These are phyloP conservation scores for Octomys mimax DNA, from an alignment of 2,797 vertebrate species.

Conservation along the genomic window DNA sequence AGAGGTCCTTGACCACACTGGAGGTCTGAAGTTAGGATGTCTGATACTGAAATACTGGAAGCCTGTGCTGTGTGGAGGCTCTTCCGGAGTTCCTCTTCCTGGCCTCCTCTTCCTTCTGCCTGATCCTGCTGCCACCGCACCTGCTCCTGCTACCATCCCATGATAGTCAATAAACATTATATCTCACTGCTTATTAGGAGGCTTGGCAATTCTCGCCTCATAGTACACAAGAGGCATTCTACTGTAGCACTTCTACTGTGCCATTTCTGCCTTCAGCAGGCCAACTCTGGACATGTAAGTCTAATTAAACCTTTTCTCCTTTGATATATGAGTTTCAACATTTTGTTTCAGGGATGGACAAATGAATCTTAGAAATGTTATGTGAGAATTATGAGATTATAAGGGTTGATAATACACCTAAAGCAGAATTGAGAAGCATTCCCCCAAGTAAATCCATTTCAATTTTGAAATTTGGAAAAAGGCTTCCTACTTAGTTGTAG, in stretches of 20 bases:
- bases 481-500: neutral
- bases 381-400: neutral
- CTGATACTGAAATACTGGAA: neutral
- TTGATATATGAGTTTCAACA: neutral
- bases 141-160: neutral
- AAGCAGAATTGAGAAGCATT: neutral
- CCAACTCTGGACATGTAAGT: neutral
- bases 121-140: neutral
- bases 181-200: neutral
- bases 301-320: neutral
- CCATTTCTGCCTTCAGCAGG: neutral
- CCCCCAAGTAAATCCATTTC: neutral
- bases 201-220: neutral
- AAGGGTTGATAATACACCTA: neutral
- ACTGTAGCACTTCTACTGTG: neutral
- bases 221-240: neutral
- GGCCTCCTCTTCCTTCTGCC: neutral
- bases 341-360: neutral
- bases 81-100: neutral
- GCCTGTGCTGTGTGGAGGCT: neutral
- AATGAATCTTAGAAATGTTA: neutral
- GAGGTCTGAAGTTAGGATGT: neutral
- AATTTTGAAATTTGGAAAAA: constrained; percentile 6
- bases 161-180: neutral
- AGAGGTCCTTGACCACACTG: neutral